A percentile compares a stretch with the other conserved stretches of the same genome.
phyloP scores from a whole-genome alignment of 2,888 invertebrate species.

The Rotaria sp. region DNA sequence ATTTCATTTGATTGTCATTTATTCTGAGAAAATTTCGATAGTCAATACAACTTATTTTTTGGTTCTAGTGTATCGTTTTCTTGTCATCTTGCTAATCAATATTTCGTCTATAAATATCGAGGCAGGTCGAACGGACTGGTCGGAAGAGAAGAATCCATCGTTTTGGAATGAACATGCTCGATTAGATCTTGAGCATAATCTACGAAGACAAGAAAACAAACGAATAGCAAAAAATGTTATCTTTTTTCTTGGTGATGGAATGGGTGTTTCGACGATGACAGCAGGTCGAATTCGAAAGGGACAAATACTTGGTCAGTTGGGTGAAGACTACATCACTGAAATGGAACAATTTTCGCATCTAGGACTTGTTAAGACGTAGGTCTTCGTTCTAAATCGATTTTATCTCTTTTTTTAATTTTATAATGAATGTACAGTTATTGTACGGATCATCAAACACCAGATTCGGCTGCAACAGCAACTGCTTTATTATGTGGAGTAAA shows the following conservation, averaged over 20 bases:
- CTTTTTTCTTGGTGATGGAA: slow-evolving; percentile 76
- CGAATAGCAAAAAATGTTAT: slow-evolving; percentile 69
- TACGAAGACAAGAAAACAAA: slow-evolving; percentile 19
- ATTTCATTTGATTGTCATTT: too few species aligned
- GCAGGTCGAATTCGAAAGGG: slow-evolving; percentile 70
- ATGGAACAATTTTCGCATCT: slow-evolving; percentile 77
- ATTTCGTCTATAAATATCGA: too few species aligned
- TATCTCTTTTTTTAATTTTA: slow-evolving; percentile 56
- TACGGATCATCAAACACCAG: slow-evolving; percentile 75
- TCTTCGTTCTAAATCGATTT: too few species aligned
- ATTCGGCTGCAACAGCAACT: slow-evolving; percentile 79
- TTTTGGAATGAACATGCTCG: slow-evolving; percentile 34
- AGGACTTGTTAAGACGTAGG: slow-evolving; percentile 71
- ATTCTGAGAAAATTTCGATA: too few species aligned
- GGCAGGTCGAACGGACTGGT: slow-evolving; percentile 27
- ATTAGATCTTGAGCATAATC: not conserved
- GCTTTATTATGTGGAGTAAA: slow-evolving; percentile 78
- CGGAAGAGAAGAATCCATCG: slow-evolving; percentile 14
- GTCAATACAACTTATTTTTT: too few species aligned
- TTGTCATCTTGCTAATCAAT: too few species aligned
- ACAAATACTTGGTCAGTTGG: slow-evolving; percentile 58
- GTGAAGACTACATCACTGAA: slow-evolving; percentile 67
- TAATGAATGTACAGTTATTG: too few species aligned
- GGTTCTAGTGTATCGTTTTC: too few species aligned
- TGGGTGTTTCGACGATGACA: slow-evolving; percentile 73